Percentiles rank a stretch among this genome's conserved stretches.
phyloP scores from a whole-genome alignment of 2,797 vertebrate species.

The Sarcophilus harrisii region DNA sequence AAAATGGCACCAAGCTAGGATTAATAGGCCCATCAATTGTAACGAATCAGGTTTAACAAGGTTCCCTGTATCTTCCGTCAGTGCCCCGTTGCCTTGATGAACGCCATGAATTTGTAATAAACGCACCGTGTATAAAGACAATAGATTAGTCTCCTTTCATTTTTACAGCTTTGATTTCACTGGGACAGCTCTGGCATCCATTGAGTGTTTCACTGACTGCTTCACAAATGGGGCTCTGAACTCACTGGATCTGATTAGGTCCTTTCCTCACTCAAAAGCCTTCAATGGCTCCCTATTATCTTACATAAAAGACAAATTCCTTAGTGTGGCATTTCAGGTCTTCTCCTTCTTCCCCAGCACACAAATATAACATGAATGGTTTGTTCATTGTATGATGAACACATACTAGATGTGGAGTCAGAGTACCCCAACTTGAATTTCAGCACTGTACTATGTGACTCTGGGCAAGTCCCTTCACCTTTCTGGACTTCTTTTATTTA shows the following conservation, averaged over 20 bases:
- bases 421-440: background rate
- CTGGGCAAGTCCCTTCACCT: background rate
- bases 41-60: constrained; percentile 90
- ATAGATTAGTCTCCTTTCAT: background rate
- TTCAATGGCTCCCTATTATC: background rate
- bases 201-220: background rate
- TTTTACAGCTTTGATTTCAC: constrained; percentile 26
- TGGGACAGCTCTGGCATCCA: background rate
- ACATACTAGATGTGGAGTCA: background rate
- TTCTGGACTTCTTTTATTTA: constrained; percentile 12
- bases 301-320: background rate
- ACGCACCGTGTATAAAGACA: background rate
- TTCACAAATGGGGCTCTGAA: background rate
- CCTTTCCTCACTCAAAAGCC: background rate
- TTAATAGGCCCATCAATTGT: constrained; percentile 89
- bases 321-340: fast-evolving
- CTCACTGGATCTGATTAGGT: background rate
- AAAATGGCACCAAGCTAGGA: constrained; percentile 88
- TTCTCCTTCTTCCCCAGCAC: too few relatives aligned
- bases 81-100: constrained; percentile 81
- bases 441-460: background rate
- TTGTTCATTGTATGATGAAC: background rate
- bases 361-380: constrained; percentile 5
- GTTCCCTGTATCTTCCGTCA: constrained; percentile 83
- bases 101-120: background rate